These are phyloP conservation scores for Lytechinus pictus DNA, from an alignment of 35 echinoderm and acorn worm genomes.

Conservation along the genomic window DNA sequence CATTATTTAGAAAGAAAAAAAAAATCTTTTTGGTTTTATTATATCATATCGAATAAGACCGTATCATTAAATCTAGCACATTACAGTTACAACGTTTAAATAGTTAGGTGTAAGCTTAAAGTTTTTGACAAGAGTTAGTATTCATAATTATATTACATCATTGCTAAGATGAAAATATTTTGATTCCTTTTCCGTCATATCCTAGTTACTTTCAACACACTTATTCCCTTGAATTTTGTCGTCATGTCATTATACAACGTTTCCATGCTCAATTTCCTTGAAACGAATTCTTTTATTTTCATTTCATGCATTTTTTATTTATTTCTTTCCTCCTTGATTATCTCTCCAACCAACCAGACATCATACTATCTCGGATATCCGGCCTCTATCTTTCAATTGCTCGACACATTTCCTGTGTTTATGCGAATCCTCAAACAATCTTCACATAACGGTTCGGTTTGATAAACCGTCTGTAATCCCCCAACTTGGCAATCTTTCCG, in stretches of 20 bases:
- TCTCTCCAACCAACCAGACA: neutral
- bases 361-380: neutral
- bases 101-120: too few species aligned
- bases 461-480: neutral
- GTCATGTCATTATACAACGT: neutral
- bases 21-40: too few species aligned
- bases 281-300: neutral
- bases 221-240: neutral
- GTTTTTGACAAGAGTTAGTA: too few species aligned
- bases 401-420: neutral
- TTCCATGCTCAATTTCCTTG: neutral
- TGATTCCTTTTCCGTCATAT: neutral
- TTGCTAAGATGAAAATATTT: neutral
- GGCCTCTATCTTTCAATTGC: neutral
- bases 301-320: neutral
- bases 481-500: neutral
- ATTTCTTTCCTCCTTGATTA: neutral
- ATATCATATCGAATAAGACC: too few species aligned
- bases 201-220: neutral
- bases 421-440: neutral
- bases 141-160: neutral
- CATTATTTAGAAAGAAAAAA: too few species aligned
- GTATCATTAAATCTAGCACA: too few species aligned
- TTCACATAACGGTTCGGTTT: neutral
- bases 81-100: too few species aligned